These are phyloP conservation scores for Cottus gobio DNA, from an alignment of 2,113 vertebrate genomes.

Conservation along the genomic window DNA sequence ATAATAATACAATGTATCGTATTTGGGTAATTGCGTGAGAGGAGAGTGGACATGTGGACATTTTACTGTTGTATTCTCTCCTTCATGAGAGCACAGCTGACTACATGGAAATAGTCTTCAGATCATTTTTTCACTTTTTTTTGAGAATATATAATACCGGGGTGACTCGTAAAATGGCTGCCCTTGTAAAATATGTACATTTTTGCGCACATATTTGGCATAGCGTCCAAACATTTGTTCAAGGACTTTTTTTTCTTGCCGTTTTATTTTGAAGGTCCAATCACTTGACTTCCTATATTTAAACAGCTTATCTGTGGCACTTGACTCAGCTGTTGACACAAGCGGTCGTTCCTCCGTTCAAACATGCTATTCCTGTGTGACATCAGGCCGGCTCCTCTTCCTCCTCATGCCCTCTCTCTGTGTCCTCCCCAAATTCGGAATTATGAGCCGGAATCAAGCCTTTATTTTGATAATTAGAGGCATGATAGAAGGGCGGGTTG, in stretches of 20 bases:
- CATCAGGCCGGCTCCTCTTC: conserved; percentile 72
- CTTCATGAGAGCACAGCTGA: neutral
- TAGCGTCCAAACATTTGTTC: too few species aligned
- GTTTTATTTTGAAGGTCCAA: conserved; percentile 54
- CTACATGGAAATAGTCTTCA: rapidly evolving
- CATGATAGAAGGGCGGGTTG: conserved; percentile 47
- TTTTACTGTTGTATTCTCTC: neutral
- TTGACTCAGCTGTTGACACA: conserved; percentile 61
- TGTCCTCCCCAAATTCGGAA: conserved; percentile 41
- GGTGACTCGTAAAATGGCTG: neutral
- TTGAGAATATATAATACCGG: neutral
- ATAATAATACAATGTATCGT: too few species aligned
- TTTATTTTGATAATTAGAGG: conserved; percentile 66
- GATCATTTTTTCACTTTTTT: neutral
- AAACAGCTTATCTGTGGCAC: neutral
- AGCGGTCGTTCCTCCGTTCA: conserved; percentile 70
- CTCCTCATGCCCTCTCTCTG: conserved; percentile 44
- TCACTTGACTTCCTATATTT: conserved; percentile 36
- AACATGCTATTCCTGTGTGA: conserved; percentile 72
- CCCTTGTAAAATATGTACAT: neutral
- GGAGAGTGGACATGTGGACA: neutral
- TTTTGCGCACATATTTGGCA: neutral
- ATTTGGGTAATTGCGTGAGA: neutral
- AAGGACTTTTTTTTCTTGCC: neutral
- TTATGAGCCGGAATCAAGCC: conserved; percentile 40